Evolutionary conservation across 2,888 invertebrate genomes (phyloP), one percentile per base, ranked within the genome.

Genomic region (Auanema freiburgensis): DNA sequence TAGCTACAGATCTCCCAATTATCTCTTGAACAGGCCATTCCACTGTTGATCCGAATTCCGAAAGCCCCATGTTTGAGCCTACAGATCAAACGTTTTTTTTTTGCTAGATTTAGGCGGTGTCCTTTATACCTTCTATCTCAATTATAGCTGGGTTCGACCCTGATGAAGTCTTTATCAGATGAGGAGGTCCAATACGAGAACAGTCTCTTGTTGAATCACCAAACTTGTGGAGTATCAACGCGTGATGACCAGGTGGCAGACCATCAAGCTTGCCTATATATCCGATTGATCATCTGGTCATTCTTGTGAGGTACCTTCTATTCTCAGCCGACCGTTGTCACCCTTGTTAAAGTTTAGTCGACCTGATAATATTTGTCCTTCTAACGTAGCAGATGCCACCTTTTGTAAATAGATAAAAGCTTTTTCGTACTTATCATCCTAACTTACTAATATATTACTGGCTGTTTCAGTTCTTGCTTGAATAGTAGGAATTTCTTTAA

Each of bases 21-120:
- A 76, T 66, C 50, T 76, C 74, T 6, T 55, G 56, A 11, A 72
- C 66, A 3, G 72, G 67, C 73, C 72, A 74, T 40, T 76, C 74
- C 11, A 76, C 67, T 11, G 71, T 63, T 41, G 68, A 18, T 18
- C 69, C 61, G n/a, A 76, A 67, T n/a, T 67, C 65, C 2, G 63
- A 10, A 41, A 33, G 58, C 21, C 71, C 69, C 10, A 25, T 40
- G 21, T 18, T 46, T 10, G 33, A 21, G 23, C 43, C 57, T 57
- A 25, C 24, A 57, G n/a, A n/a, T 16, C 10, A 40, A 12, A 33
- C 23, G 16, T 43, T 12, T 43, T 43, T 43, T 43, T n/a, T 43
- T 11, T 43, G n/a, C 43, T 43, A 43, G 43, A 12, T 43, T 43
- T 43, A 11, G n/a, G 11, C n/a, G n/a, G 43, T 43, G 11, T 43